Base-by-base conservation (phyloP, 1,140 invertebrate genomes). In the Drosophila dunni region DNA sequence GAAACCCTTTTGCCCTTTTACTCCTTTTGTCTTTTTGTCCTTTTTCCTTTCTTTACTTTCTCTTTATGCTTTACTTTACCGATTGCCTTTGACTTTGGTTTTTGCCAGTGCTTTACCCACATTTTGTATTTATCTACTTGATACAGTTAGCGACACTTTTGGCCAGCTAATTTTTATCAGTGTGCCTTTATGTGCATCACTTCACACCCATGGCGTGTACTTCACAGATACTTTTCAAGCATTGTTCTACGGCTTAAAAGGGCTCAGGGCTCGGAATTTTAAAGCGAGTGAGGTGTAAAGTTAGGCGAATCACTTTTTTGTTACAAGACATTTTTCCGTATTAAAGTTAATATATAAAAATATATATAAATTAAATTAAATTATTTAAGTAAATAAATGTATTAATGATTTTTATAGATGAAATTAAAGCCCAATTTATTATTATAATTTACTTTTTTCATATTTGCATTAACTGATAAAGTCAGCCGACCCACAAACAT, bases 91-190 rank as follows among this genome's bases (percentile, higher is more conserved):
- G 10, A n/a, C 24, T 46, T 57, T 48, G 17, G 17, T 20, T 33
- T 53, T 53, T 20, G 53, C 20, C 53, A 56, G 5, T 54, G 40
- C 53, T 53, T 29, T 38, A 17, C 36, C 36, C 48, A 40, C 71
- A 68, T 56, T 74, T 42, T 48, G 50, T 74, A 69, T 74, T 74
- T 74, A 74, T 74, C 71, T 69, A 74, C 57, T 61, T 68, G 71
- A 68, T 74, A 62, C 71, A 74, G 71, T 74, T 74, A 68, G 71
- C 65, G 50, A 57, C 71, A 53, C 71, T 69, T 69, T 74, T 74
- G 66, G 71, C 65, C 44, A 50, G 57, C 70, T 73, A 73, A 73
- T 73, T 74, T 73, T 74, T 74, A 74, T 74, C 71, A 29, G 57
- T 42, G 50, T 34, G 71, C 65, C 57, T 69, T 69, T 74, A 61